Evolutionary conservation across 2,888 invertebrate genomes (phyloP), one percentile per base, ranked within the genome.

Genomic region (Temnothorax ravouxi): DNA sequence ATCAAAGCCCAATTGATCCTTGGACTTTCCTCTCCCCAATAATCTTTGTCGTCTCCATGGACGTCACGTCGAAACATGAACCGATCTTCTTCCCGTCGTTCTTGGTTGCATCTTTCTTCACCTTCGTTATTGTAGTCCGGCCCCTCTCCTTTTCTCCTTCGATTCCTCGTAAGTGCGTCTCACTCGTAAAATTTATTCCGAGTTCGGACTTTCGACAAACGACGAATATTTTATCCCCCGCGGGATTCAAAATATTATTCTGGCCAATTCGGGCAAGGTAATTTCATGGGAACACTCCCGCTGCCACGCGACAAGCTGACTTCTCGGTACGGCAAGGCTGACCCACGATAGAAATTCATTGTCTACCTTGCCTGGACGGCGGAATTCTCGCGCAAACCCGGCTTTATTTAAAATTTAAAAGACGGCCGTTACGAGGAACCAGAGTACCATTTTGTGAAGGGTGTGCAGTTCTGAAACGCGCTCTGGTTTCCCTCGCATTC

Each of bases 401-500:
- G 47, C 54, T 69, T 76, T 74, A 85, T 85, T 79, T 84, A 74
- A 80, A 86, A 80, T 86, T 86, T 86, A 84, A 86, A 86, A 29
- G 66, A 56, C 47, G 29, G 2, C 41, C 66, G 11, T 38, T 61
- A 21, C 21, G 15, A 56, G 11, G 18, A 41, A 59, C 44, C 21
- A 25, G n/a, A 67, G 67, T 67, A 52, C 21, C 69, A 62, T 80
- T 86, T 86, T 56, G 75, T 66, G 71, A 84, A 59, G 38, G 25
- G 34, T 66, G 54, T 56, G 50, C 34, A 47, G 47, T n/a, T 38
- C 34, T 25, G 52, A 41, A 67, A 38, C 34, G 59, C 44, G 66
- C 15, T 47, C 21, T 67, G 69, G 54, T 69, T 59, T 44, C 21
- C 18, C 25, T 66, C 41, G 15, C 56, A 69, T 71, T 15, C 21